Evolutionary conservation across 2,113 vertebrate genomes (phyloP).

Genomic region (Barnardius zonarius): DNA sequence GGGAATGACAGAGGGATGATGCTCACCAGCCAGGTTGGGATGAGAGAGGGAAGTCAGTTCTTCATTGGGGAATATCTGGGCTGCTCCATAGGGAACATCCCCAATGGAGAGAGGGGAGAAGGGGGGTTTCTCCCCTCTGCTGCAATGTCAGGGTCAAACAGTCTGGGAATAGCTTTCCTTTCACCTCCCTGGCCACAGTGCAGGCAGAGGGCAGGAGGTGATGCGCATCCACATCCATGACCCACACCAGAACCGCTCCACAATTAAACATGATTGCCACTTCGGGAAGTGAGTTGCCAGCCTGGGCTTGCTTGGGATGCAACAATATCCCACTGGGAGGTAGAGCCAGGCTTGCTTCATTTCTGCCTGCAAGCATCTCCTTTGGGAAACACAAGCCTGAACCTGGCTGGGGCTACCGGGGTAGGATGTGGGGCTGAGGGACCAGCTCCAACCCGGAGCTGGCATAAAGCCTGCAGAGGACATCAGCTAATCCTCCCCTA

Average conservation of each 20-base stretch:
- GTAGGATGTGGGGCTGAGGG: fast-evolving
- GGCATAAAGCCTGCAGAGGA: neutral
- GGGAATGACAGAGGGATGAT: neutral
- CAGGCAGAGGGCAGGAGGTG: neutral
- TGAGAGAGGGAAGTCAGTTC: neutral
- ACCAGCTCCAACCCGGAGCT: neutral
- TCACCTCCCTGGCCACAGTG: neutral
- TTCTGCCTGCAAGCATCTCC: neutral
- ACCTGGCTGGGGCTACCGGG: neutral
- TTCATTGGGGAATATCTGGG: fast-evolving
- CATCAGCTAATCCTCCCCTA: constrained; percentile 37
- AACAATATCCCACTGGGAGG: fast-evolving
- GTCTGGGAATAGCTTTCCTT: neutral
- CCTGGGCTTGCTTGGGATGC: neutral
- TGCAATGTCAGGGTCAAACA: neutral
- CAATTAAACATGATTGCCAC: fast-evolving
- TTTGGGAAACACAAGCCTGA: neutral
- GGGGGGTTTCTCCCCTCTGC: neutral
- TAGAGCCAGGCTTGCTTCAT: fast-evolving
- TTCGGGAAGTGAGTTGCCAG: neutral
- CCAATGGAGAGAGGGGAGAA: neutral
- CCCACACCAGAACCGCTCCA: neutral
- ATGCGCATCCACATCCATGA: fast-evolving
- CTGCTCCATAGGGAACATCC: neutral
- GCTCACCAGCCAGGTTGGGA: neutral